These are phyloP conservation scores for Elaphurus davidianus DNA, from an alignment of 2,113 vertebrate genomes.

Conservation along the genomic window DNA sequence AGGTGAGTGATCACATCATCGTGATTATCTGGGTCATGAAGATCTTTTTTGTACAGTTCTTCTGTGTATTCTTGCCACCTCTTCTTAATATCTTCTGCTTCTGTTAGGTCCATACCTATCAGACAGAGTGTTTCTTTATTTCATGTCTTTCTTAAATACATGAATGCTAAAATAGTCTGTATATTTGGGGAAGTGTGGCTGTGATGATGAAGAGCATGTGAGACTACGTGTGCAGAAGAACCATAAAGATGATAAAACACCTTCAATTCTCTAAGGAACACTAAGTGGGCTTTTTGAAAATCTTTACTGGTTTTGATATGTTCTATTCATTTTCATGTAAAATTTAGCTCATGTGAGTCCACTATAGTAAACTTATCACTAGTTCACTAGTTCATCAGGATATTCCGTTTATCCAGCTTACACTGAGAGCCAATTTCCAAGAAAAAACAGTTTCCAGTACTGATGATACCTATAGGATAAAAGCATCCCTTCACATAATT, in stretches of 20 bases:
- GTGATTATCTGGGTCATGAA: rapidly evolving
- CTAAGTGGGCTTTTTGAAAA: not conserved
- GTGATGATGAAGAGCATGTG: not conserved
- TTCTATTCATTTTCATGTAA: not conserved
- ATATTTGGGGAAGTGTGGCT: not conserved
- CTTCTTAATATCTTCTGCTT: not conserved
- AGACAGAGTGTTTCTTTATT: not conserved
- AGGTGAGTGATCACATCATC: not conserved
- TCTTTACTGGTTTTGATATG: not conserved
- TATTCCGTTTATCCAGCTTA: not conserved
- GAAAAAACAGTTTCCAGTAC: not conserved
- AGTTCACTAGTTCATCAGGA: not conserved
- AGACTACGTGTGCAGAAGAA: not conserved
- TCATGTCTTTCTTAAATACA: not conserved
- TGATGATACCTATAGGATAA: not conserved
- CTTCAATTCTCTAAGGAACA: not conserved
- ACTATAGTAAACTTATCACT: not conserved
- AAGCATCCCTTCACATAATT: not conserved
- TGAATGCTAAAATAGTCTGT: not conserved
- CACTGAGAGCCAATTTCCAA: not conserved
- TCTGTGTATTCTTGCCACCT: not conserved
- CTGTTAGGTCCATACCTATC: not conserved
- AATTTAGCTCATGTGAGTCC: not conserved
- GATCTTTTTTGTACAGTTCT: not conserved
- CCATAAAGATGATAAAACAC: not conserved